Percentiles rank a stretch among this genome's conserved stretches.
phyloP scores from a whole-genome alignment of 2,113 vertebrate species.

The Sceloporus undulatus region DNA sequence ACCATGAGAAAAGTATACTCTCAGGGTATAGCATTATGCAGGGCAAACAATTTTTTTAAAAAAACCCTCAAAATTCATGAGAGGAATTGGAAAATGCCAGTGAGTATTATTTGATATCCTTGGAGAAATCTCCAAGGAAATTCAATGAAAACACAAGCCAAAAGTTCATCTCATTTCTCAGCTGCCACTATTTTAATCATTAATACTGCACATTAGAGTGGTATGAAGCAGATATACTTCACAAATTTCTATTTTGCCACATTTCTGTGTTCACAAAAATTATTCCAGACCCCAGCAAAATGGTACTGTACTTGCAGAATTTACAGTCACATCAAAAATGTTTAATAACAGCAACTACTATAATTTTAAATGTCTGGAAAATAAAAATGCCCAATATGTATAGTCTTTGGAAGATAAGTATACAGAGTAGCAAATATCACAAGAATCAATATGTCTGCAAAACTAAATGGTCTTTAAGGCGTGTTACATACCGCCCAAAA shows the following conservation, averaged over 20 bases:
- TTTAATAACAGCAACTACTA: neutral
- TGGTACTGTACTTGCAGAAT: neutral
- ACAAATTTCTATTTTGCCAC: neutral
- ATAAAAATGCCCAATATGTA: neutral
- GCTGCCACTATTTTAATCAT: neutral
- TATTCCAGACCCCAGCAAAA: neutral
- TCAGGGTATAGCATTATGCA: constrained; percentile 45
- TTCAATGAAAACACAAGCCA: constrained; percentile 44
- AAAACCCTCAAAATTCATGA: neutral
- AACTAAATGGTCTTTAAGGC: neutral
- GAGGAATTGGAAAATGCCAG: constrained; percentile 32
- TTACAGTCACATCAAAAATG: neutral
- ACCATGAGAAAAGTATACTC: constrained; percentile 51
- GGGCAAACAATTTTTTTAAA: constrained; percentile 54
- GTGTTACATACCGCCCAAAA: too few species aligned
- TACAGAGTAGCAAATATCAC: neutral
- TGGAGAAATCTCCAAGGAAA: constrained; percentile 24
- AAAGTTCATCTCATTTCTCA: neutral
- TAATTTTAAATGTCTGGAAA: neutral
- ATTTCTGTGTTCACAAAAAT: neutral
- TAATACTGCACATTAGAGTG: neutral
- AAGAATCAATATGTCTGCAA: neutral
- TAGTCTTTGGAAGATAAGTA: neutral
- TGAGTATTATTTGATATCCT: constrained; percentile 12
- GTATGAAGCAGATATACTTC: constrained; percentile 4